Base-by-base conservation (phyloP, 2,113 vertebrate genomes). In the Pholis gunnellus region DNA sequence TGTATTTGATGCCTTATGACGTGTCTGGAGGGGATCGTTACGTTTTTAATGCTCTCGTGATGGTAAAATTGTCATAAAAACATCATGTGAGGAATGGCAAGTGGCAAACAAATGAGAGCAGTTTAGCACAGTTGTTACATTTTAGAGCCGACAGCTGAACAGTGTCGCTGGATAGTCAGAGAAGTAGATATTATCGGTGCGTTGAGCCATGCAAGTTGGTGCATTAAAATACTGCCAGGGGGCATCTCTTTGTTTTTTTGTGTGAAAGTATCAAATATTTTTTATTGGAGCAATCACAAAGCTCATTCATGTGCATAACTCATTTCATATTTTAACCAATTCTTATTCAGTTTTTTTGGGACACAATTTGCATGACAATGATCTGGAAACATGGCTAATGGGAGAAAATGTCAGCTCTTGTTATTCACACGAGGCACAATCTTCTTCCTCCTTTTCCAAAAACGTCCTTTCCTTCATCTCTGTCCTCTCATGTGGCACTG, bases 331-430 rank as follows among this genome's bases (percentile, higher is more conserved):
- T 65, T 13, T 11, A 44, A 73, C 25, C 44, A 72, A 56, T 38
- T 67, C 10, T 59, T 8, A 29, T 59, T 36, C 6, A 4, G 4
- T 56, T 65, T 72, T 72, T 50, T 50, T 50, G 20, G 56, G 40
- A 18, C 25, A 56, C 11, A 64, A 63, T 82, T 70, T 78, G 48
- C 46, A 69, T 74, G 65, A 82, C n/a, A 40, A 67, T 31, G 29
- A 54, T 72, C 44, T 40, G 18, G 17, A 82, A 74, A 82, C 22
- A 59, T 38, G 68, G 56, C 79, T 48, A 40, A 27, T 4, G 50
- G 79, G 56, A 42, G 50, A 70, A 77, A 59, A 84, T 74, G 77
- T 72, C 76, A 76, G 60, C 57, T 66, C 71, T 60, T 71, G 70
- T 52, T 75, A 38, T 83, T 83, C 81, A 64, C 72, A 76, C 59